Evolutionary conservation across 2,113 vertebrate genomes (phyloP).

Genomic region (Onychostruthus taczanowskii): DNA sequence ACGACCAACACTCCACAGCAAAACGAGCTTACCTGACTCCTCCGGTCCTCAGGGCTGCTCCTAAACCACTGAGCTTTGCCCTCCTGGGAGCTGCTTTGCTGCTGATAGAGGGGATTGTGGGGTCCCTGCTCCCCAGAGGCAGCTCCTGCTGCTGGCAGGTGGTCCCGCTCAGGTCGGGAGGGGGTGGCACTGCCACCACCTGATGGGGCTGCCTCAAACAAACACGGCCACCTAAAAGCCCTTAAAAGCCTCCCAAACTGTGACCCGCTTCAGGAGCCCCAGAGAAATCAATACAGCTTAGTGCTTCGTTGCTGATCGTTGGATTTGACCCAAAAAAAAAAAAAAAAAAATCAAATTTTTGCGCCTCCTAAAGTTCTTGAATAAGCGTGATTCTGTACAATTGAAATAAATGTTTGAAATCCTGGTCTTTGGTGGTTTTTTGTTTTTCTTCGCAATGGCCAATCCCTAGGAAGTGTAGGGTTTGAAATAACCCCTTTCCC

Average conservation of each 20-base stretch:
- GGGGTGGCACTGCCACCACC: neutral
- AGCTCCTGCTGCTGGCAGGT: neutral
- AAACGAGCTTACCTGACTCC: fast-evolving
- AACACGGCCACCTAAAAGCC: neutral
- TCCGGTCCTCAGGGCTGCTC: fast-evolving
- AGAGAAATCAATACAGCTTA: neutral
- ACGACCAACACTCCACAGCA: fast-evolving
- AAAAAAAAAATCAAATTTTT: no score
- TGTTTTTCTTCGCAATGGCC: neutral
- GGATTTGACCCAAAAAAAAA: neutral
- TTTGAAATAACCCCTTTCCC: neutral
- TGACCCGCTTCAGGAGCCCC: neutral
- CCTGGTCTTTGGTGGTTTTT: neutral
- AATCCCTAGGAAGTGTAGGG: fast-evolving
- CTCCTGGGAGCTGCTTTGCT: fast-evolving
- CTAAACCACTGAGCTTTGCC: fast-evolving
- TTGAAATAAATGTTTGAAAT: neutral
- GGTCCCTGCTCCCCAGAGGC: no score
- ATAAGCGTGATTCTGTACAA: fast-evolving
- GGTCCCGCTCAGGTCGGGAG: fast-evolving
- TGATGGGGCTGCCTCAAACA: neutral
- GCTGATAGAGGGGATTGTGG: fast-evolving
- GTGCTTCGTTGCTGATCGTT: fast-evolving
- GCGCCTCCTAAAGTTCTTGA: neutral
- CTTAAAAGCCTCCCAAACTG: conserved; percentile 38